These are phyloP conservation scores for Galeopsomyia nigrocyanea DNA, from an alignment of 2,888 invertebrate genomes.

Conservation along the genomic window DNA sequence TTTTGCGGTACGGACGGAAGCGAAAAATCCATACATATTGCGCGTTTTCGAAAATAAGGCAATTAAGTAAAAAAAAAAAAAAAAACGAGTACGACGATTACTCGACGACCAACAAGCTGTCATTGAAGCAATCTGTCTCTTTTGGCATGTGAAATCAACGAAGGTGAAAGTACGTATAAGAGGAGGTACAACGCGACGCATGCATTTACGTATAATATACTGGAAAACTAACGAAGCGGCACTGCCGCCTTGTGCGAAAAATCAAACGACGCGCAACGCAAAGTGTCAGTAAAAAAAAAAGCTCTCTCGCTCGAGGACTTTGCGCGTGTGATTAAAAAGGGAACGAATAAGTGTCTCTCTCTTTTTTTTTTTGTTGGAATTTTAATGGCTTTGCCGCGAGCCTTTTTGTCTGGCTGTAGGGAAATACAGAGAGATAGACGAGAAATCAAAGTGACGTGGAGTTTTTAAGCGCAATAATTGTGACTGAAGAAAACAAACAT, in stretches of 20 bases:
- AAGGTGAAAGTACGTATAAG: not conserved
- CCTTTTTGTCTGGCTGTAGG: slow-evolving; percentile 1
- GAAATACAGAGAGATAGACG: not conserved
- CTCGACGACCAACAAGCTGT: no score
- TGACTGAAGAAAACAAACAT: no score
- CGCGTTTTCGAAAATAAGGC: no score
- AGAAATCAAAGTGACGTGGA: not conserved
- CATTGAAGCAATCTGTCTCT: no score
- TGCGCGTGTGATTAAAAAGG: slow-evolving; percentile 30
- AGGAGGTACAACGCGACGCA: slow-evolving; percentile 4
- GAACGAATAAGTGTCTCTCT: not conserved
- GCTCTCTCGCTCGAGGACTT: slow-evolving; percentile 2
- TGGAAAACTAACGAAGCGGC: slow-evolving; percentile 36
- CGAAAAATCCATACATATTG: no score
- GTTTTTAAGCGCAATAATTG: no score
- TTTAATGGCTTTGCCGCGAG: slow-evolving; percentile 1
- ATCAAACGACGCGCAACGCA: slow-evolving; percentile 24
- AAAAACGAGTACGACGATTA: no score
- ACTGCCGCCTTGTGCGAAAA: slow-evolving; percentile 10
- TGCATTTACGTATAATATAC: slow-evolving; percentile 2
- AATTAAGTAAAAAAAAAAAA: no score
- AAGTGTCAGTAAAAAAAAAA: slow-evolving; percentile 35
- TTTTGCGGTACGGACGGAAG: no score
- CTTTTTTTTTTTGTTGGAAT: not conserved
- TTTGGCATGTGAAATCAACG: not conserved